Evolutionary conservation across 2,888 invertebrate genomes (phyloP), one percentile per base, ranked within the genome.

Genomic region (Leistus spinibarbis): DNA sequence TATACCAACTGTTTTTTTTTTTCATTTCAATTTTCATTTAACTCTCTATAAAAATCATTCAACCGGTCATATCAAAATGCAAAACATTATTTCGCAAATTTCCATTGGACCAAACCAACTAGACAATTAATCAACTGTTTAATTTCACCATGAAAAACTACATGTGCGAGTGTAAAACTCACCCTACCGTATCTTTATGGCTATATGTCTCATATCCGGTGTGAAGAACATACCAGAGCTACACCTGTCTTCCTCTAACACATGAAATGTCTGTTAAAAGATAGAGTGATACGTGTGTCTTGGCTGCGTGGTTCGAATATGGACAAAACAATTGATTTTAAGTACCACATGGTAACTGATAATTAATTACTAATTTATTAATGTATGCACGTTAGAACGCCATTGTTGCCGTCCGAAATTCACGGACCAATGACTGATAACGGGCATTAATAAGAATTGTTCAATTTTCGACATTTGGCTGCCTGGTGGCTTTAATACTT

Each of bases 301-400:
- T 73, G 53, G 73, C 53, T 73, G 19, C 7, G 20, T 20, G 27
- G 22, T 62, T 23, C 17, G 53, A 67, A 73, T 27, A 73, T 63
- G 54, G 62, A 81, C 83, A 80, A 81, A 80, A 81, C 84, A 84
- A 84, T 85, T 83, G 85, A 85, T 84, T 83, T 84, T 81, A 82
- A 82, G 84, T 84, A 83, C 84, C 84, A 85, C 85, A 84, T 84
- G 85, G 84, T 84, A 83, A 78, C 76, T 75, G 79, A 83, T 85
- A 85, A 85, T 86, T 85, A 86, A 86, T 85, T 85, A 81, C 81
- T 86, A 86, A 86, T 86, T 86, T 86, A 86, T 86, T 86, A 85
- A 86, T 85, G 84, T 85, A 86, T 86, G 85, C 86, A 53, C 81
- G 84, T 7, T 40, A 40, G 13, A 40, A 40, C 40, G 40, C 84